Base-by-base conservation (phyloP, 35 echinoderm and acorn worm species). In the Apostichopus parvimensis region DNA sequence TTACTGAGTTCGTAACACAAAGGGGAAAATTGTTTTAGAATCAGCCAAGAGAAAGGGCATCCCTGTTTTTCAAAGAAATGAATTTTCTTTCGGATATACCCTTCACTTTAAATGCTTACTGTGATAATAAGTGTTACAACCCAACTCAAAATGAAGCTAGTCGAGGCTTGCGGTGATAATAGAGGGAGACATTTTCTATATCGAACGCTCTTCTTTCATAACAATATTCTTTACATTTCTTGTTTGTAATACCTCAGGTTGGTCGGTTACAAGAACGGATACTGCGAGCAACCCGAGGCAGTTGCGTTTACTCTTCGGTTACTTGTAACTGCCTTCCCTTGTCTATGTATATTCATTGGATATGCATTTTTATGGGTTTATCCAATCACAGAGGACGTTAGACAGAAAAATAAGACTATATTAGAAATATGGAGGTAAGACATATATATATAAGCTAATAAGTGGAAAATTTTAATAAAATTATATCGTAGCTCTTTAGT, bases 371-470 rank as follows among this genome's bases (percentile, higher is more conserved):
- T 99, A 4, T 94, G 83, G 75, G 76, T 90, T 28, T 99, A 99
- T 87, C 97, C 97, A 77, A 99, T 99, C 87, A 96, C 91, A 0
- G 97, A 99, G 90, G 96, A 98, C 53, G 77, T 94, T 5, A 90
- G 94, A 28, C 78, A 94, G 66, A 95, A 98, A 79, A 98, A 98
- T 76, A 94, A 98, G 59, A 98, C 96, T 21, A 95, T 98, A 11
- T 65, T 98, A 54, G 94, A 98, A 91, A 98, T 98, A 60, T 98
- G 96, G 96, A 88, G 94, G 96, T 98, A 92, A 91, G 79, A 9
- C 9, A 14, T 45, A 45, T 45, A 45, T 4, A 4, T 45, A 45
- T 0, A 45, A 45, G 34, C 34, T 45, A 45, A 45, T 45, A 45
- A 45, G 34, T 4, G 34, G 34, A 45, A 45, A 4, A 45, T 45